Evolutionary conservation across 2,797 vertebrate species (phyloP), one percentile per base, ranked within the genome.

Genomic region (Crenichthys baileyi): DNA sequence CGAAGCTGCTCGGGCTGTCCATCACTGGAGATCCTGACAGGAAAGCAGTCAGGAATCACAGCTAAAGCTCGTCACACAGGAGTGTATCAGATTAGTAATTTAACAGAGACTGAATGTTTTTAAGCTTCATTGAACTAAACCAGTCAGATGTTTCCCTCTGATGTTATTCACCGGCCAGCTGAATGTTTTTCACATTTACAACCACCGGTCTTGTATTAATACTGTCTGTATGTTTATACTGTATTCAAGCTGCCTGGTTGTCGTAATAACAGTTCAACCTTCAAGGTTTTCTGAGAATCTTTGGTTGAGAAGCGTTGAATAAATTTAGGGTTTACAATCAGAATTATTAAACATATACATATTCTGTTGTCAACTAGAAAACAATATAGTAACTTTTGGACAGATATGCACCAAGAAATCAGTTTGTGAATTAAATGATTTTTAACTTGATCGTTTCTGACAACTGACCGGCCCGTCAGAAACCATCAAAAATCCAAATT

Each of bases 21-120:
- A 0, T 93, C 91, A 31, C 55, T 12, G 24, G 79, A 76, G 70
- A 65, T 83, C 78, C 94, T 95, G 80, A 18, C 18, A 36, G 31
- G 72, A 61, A 11, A 77, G 9, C 46, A 24, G 20, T 44, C 15
- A 48, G 3, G 5, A 9, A 15, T 29, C 3, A 50, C 22, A 15
- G 46, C 1, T 18, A 26, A 22, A 46, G 12, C 41, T n/a, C 0
- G 24, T 6, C 65, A n/a, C n/a, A n/a, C n/a, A n/a, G n/a, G n/a
- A n/a, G n/a, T n/a, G n/a, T n/a, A 53, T 20, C 16, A 4, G 51
- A 53, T 53, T 20, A 53, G 18, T 53, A 7, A 11, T 31, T 36
- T 22, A 55, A 4, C 48, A 50, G 46, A 50, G 2, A 22, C 12
- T 56, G 39, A 16, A 18, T 44, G n/a, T 67, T 20, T 16, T 71